These are phyloP conservation scores for Amblyopsis hoosieri DNA, from an alignment of 2,797 vertebrate species.

Conservation along the genomic window DNA sequence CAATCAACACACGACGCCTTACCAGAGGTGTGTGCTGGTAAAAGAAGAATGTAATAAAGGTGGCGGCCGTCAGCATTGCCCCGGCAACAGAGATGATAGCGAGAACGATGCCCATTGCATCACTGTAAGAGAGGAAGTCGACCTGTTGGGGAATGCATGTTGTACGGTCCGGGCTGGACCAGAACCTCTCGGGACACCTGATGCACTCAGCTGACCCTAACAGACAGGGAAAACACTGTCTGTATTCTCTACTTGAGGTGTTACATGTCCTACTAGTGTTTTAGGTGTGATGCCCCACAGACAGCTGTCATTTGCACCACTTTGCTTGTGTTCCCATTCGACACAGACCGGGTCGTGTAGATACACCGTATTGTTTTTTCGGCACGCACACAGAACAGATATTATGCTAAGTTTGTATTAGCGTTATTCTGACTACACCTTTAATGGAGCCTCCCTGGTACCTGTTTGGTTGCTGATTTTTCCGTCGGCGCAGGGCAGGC, in stretches of 20 bases:
- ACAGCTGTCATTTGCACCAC: too few relatives aligned
- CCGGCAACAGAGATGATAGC: conserved; percentile 45
- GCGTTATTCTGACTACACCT: too few relatives aligned
- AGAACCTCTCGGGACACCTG: conserved; percentile 48
- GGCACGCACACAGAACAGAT: too few relatives aligned
- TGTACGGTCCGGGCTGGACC: conserved; percentile 47
- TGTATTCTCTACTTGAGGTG: too few relatives aligned
- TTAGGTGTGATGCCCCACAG: too few relatives aligned
- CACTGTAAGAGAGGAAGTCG: conserved; percentile 43
- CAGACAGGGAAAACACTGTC: conserved; percentile 6
- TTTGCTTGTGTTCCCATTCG: too few relatives aligned
- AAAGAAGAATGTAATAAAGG: conserved; percentile 42
- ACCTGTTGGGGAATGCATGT: conserved; percentile 48
- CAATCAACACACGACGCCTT: background rate
- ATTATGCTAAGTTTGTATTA: too few relatives aligned
- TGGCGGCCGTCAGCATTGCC: conserved; percentile 41
- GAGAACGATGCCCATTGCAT: conserved; percentile 49
- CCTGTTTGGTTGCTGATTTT: conserved; percentile 60
- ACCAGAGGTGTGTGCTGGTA: conserved; percentile 45
- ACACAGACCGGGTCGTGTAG: too few relatives aligned
- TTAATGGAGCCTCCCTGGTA: conserved; percentile 13
- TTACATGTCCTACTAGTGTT: too few relatives aligned
- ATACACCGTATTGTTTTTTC: too few relatives aligned
- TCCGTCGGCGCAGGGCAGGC: conserved; percentile 51
- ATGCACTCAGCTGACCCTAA: conserved; percentile 47